Conservation (phyloP, 2,113 vertebrate genomes). For the Cochlearius cochlearius region DNA sequence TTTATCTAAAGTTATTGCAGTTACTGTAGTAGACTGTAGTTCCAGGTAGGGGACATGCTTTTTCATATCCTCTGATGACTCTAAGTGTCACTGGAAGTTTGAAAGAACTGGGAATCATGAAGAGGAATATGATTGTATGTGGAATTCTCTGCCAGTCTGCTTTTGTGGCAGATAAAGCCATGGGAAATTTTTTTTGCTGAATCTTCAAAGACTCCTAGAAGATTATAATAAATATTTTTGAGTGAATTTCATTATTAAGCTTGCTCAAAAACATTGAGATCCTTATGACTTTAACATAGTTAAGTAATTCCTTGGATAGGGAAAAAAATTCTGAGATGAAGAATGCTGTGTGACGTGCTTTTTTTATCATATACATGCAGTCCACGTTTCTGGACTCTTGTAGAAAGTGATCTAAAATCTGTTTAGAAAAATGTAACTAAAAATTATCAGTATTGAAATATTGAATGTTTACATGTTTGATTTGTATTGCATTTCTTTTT, state of each 20-base stretch:
- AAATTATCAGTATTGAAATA: not conserved
- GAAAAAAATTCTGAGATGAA: not conserved
- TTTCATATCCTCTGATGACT: not conserved
- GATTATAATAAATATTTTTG: not conserved
- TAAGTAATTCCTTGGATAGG: not conserved
- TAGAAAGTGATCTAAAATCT: not conserved
- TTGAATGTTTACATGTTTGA: not conserved
- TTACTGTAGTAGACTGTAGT: not conserved
- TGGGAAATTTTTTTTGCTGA: not conserved
- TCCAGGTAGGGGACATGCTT: not conserved
- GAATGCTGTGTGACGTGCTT: not conserved
- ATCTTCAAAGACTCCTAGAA: not conserved
- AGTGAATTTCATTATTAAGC: not conserved
- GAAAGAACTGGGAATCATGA: not conserved
- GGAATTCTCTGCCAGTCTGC: not conserved
- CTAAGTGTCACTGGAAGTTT: not conserved
- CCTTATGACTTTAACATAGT: not conserved
- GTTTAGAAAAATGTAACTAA: not conserved
- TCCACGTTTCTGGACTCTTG: not conserved
- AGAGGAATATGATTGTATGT: not conserved
- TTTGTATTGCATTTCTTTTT: not conserved
- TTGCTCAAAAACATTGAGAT: not conserved
- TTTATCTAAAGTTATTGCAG: not conserved
- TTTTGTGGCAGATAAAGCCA: not conserved
- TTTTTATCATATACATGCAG: not conserved